Evolutionary conservation across 1,140 invertebrate species (phyloP), one percentile per base, ranked within the genome.

Genomic region (Aethina tumida): DNA sequence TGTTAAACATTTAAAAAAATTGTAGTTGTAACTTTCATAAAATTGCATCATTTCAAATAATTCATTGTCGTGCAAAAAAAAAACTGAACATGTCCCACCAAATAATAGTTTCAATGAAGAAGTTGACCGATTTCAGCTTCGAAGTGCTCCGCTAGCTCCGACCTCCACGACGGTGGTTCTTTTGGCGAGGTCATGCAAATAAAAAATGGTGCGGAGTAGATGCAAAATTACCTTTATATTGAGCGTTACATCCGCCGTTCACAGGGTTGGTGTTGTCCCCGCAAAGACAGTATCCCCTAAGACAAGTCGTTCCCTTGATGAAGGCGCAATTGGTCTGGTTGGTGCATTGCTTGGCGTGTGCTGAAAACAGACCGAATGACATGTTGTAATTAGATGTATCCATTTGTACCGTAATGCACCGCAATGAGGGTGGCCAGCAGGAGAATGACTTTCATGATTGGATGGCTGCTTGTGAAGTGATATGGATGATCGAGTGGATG

Each of bases 221-320:
- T 33, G n/a, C 17, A 9, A 10, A 39, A 33, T 48, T 49, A 59
- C 57, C 57, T 50, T 52, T 50, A 34, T 44, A 46, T 27, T 37
- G 16, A 4, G 49, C 47, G 2, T 27, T 41, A 42, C 58, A 61
- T 16, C 40, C 31, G 26, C 49, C 56, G 41, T 61, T 61, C 2
- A 28, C 13, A 3, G 58, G 58, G 35, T 47, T 32, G 19, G 41
- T 32, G 39, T 61, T 59, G 31, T 61, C 54, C 24, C 58, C 58
- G 42, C 58, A 61, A n/a, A 56, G 39, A 39, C 58, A 61, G 14
- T 35, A 27, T 20, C 47, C 42, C 35, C 41, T 50, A 9, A 59
- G 31, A 28, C 58, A 61, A 26, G 56, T 61, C 9, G 57, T 54
- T 32, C 56, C 52, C 31, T 47, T 52, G 12, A 61, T 51, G 4